Conservation (phyloP, 2,113 vertebrate species). For the Rhipidura dahli region DNA sequence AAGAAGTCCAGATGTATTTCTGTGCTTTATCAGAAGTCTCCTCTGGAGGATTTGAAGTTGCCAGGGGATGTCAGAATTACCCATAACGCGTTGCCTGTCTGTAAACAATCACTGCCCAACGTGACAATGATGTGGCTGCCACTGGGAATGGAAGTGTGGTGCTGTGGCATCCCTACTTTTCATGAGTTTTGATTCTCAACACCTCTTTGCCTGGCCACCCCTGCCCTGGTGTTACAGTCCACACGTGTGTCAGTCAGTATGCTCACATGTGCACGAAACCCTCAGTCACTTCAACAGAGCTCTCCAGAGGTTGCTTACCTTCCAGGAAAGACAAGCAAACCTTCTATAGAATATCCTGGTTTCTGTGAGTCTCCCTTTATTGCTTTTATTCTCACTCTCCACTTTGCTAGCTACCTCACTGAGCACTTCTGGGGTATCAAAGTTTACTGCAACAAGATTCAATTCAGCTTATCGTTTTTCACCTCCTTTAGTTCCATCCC, state of each 20-base stretch:
- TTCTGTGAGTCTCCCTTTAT: background rate
- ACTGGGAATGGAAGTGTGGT: background rate
- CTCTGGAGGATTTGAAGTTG: background rate
- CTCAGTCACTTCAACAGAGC: background rate
- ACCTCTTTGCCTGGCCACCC: background rate
- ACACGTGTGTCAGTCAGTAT: background rate
- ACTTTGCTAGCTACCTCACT: background rate
- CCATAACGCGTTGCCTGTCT: accelerated
- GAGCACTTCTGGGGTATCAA: background rate
- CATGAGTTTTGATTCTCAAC: background rate
- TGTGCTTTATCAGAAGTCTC: background rate
- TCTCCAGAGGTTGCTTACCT: background rate
- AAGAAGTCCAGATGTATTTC: background rate
- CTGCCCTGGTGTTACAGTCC: background rate
- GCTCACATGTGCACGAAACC: background rate
- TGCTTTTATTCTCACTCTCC: background rate
- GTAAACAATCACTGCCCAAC: accelerated
- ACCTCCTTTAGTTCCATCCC: background rate
- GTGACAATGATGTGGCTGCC: accelerated
- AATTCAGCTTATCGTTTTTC: background rate
- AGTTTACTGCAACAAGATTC: background rate
- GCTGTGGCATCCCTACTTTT: background rate
- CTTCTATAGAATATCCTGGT: background rate
- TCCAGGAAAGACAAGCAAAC: background rate
- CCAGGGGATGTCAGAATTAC: background rate